Evolutionary conservation across 2,888 invertebrate species (phyloP).

Genomic region (Agonopterix alstromeriana): DNA sequence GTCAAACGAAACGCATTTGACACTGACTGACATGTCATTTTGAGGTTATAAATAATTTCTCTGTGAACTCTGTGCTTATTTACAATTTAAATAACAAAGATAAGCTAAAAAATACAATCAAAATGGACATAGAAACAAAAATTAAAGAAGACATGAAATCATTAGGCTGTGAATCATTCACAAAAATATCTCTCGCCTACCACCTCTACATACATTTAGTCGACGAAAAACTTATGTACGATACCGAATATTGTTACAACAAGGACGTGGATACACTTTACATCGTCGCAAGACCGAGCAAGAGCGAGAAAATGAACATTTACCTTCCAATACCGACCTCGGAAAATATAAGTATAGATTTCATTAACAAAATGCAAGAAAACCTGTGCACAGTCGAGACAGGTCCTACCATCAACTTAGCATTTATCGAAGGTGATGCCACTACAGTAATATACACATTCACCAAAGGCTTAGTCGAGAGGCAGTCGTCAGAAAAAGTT

Average conservation of each 20-base stretch:
- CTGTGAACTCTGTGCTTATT: background rate
- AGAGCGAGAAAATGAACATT: slow-evolving; percentile 55
- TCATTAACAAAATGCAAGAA: slow-evolving; percentile 54
- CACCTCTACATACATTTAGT: slow-evolving; percentile 60
- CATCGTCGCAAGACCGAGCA: slow-evolving; percentile 55
- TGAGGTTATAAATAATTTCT: slow-evolving; percentile 2
- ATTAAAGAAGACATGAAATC: slow-evolving; percentile 61
- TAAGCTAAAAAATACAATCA: background rate
- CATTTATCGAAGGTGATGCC: slow-evolving; percentile 62
- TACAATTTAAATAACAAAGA: background rate
- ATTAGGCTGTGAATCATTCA: slow-evolving; percentile 57
- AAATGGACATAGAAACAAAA: slow-evolving; percentile 60
- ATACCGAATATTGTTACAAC: slow-evolving; percentile 65
- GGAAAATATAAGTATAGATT: slow-evolving; percentile 44
- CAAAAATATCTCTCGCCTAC: slow-evolving; percentile 56
- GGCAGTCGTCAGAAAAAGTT: slow-evolving; percentile 37
- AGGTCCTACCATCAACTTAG: slow-evolving; percentile 54
- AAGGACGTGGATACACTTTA: slow-evolving; percentile 60
- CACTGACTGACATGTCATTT: background rate
- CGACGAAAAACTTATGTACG: slow-evolving; percentile 67
- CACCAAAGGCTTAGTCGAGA: slow-evolving; percentile 48
- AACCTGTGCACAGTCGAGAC: slow-evolving; percentile 65
- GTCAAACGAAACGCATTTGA: background rate
- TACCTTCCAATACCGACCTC: slow-evolving; percentile 58
- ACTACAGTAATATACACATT: slow-evolving; percentile 65